A percentile compares a stretch with the other conserved stretches of the same genome.
These are phyloP conservation scores for Caenorhabditis panamensis DNA, from an alignment of 2,888 invertebrate species.

Conservation along the genomic window DNA sequence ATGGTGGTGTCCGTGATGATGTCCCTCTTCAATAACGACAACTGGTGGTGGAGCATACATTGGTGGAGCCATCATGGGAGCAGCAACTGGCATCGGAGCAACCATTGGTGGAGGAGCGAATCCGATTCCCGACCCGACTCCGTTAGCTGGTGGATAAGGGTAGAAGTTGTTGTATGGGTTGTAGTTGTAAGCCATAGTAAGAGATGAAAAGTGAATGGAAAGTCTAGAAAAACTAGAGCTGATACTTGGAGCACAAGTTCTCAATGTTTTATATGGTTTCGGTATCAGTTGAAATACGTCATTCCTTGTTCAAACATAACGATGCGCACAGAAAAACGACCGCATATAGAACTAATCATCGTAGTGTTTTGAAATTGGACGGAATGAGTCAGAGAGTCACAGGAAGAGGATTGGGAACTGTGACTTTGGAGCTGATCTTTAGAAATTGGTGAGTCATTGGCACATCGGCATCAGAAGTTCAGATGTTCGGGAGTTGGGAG, in stretches of 20 bases:
- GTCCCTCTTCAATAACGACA: constrained; percentile 20
- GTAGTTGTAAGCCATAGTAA: constrained; percentile 39
- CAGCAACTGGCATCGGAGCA: neutral
- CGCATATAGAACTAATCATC: constrained; percentile 4
- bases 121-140: neutral
- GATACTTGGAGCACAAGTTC: neutral
- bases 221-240: neutral
- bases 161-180: constrained; percentile 38
- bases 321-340: neutral
- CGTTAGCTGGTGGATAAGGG: constrained; percentile 8
- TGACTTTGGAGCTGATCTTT: neutral
- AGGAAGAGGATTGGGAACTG: neutral
- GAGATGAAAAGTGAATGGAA: neutral
- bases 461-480: constrained; percentile 5
- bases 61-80: constrained; percentile 16
- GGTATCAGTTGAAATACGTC: constrained; percentile 7
- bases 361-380: constrained; percentile 13
- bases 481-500: too few relatives aligned
- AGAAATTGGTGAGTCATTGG: neutral
- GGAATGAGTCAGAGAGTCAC: constrained; percentile 1
- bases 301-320: neutral
- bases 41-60: constrained; percentile 18
- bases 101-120: constrained; percentile 4
- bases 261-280: constrained; percentile 22
- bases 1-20: constrained; percentile 12